phyloP scores from a whole-genome alignment of 2,888 invertebrate species.

The Cantharis nigra region DNA sequence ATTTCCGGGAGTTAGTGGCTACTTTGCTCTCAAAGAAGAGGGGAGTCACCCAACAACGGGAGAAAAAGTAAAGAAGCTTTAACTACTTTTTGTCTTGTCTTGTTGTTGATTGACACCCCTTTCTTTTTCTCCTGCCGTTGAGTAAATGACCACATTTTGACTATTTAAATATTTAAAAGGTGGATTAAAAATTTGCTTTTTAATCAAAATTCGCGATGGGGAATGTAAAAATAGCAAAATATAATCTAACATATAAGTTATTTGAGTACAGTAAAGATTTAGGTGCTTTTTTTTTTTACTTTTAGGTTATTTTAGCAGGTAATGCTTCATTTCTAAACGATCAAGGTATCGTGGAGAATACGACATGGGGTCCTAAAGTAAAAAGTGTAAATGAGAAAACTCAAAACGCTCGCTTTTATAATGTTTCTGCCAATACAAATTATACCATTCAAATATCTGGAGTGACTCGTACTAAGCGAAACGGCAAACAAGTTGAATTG shows the following conservation, averaged over 20 bases:
- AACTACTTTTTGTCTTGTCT: too few relatives aligned
- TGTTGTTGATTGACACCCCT: too few relatives aligned
- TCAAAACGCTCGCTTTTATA: slow-evolving; percentile 64
- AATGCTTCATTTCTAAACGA: slow-evolving; percentile 61
- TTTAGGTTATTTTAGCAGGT: slow-evolving; percentile 59
- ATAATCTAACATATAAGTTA: not conserved
- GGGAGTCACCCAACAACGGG: too few relatives aligned
- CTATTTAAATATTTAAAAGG: too few relatives aligned
- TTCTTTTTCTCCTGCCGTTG: too few relatives aligned
- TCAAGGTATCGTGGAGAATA: slow-evolving; percentile 56
- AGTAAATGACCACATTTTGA: too few relatives aligned
- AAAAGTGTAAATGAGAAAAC: slow-evolving; percentile 61
- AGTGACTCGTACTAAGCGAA: slow-evolving; percentile 74
- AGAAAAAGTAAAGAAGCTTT: too few relatives aligned
- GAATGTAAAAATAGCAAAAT: too few relatives aligned
- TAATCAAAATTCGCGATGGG: too few relatives aligned
- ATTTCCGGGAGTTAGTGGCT: too few relatives aligned
- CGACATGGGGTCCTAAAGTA: slow-evolving; percentile 64
- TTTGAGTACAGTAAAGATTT: not conserved
- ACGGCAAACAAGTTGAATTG: slow-evolving; percentile 68
- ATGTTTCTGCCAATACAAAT: slow-evolving; percentile 80
- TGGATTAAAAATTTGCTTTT: too few relatives aligned
- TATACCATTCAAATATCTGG: slow-evolving; percentile 80
- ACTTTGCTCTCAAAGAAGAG: too few relatives aligned
- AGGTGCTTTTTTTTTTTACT: not conserved